Conservation (phyloP, 2,888 invertebrate species). For the Ctena decussata region DNA sequence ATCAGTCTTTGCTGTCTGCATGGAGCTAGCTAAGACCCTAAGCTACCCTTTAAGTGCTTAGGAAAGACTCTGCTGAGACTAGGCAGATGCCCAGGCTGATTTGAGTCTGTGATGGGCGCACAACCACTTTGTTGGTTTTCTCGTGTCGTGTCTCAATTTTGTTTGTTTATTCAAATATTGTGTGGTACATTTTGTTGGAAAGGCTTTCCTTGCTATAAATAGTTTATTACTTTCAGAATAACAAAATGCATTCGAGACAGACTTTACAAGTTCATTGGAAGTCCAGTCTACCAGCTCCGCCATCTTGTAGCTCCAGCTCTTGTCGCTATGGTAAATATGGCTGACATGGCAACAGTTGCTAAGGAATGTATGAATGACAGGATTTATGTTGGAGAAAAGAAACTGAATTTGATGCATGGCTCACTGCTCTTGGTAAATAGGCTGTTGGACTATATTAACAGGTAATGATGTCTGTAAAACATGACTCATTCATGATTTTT, state of each 20-base stretch:
- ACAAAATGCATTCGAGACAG: slow-evolving; percentile 47
- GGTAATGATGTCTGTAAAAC: slow-evolving; percentile 54
- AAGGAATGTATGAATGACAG: background rate
- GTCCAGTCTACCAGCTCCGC: slow-evolving; percentile 80
- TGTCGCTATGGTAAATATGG: slow-evolving; percentile 73
- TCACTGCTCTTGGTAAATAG: slow-evolving; percentile 67
- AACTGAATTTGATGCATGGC: slow-evolving; percentile 72
- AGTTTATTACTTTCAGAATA: slow-evolving; percentile 53
- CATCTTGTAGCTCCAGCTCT: slow-evolving; percentile 79
- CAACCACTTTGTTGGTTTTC: no score
- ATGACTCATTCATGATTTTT: no score
- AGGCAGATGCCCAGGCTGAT: no score
- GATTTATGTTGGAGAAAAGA: background rate
- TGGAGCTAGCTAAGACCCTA: no score
- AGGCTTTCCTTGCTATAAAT: no score
- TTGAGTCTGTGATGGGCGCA: no score
- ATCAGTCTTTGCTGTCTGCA: no score
- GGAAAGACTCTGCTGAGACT: no score
- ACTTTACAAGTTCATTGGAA: slow-evolving; percentile 60
- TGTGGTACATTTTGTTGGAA: no score
- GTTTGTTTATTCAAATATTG: no score
- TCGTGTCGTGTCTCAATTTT: no score
- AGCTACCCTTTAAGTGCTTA: no score
- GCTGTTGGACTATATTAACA: slow-evolving; percentile 56
- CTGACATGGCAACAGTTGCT: slow-evolving; percentile 51